phyloP scores from a whole-genome alignment of 1,140 invertebrate genomes.

The Bombus confusus region DNA sequence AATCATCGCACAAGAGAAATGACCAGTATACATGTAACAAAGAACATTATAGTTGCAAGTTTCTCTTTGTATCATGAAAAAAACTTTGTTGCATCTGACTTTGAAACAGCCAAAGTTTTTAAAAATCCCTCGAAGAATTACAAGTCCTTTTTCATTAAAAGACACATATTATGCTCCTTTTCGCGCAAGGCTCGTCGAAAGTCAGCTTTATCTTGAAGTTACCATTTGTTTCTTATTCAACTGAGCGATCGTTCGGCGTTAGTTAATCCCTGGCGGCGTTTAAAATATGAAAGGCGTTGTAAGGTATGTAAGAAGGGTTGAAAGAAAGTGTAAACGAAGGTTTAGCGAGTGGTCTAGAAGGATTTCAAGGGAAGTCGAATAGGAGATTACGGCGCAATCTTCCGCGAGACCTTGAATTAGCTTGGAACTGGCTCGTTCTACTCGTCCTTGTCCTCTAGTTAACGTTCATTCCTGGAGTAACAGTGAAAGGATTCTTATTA shows the following conservation, averaged over 20 bases:
- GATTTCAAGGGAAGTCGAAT: constrained; percentile 53
- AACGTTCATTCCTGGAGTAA: constrained; percentile 71
- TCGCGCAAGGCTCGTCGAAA: not conserved
- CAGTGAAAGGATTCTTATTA: constrained; percentile 81
- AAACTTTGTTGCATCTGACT: not conserved
- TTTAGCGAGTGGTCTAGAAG: constrained; percentile 35
- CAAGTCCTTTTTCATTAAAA: not conserved
- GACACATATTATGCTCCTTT: too few relatives aligned
- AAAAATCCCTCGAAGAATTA: not conserved
- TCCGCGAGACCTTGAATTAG: constrained; percentile 69
- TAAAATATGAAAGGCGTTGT: constrained; percentile 45
- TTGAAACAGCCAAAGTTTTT: not conserved
- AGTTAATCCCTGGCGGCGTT: constrained; percentile 18
- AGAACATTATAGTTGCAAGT: not conserved
- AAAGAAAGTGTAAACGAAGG: constrained; percentile 69
- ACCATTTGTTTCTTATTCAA: constrained; percentile 12
- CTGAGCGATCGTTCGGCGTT: not conserved
- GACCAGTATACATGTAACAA: too few relatives aligned
- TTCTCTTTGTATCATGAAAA: too few relatives aligned
- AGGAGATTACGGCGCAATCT: constrained; percentile 72
- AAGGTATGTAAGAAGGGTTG: constrained; percentile 51
- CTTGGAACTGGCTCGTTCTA: constrained; percentile 52
- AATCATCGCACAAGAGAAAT: not conserved
- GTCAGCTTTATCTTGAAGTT: not conserved
- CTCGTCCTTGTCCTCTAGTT: constrained; percentile 57